Base-by-base conservation (phyloP, 2,888 invertebrate genomes). In the Drosophila pseudotalamancana region DNA sequence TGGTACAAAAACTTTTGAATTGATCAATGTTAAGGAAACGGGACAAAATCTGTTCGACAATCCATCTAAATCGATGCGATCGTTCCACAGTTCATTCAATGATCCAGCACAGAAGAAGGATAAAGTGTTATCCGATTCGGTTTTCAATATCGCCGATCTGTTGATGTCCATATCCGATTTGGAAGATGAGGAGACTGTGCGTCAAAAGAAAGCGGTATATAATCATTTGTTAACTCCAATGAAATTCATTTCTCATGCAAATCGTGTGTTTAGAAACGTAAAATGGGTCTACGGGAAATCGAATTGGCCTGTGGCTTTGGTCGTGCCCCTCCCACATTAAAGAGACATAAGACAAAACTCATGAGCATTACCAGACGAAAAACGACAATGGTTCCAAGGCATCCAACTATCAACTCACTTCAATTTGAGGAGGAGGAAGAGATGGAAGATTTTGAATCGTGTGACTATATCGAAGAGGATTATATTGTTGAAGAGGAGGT, bases 231-330 rank as follows among this genome's bases (percentile, higher is more conserved):
- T n/a, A n/a, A n/a, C n/a, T n/a, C n/a, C n/a, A n/a, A n/a, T n/a
- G n/a, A n/a, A n/a, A n/a, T n/a, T n/a, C n/a, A n/a, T n/a, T n/a
- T n/a, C n/a, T n/a, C n/a, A n/a, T n/a, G n/a, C n/a, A n/a, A n/a
- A n/a, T n/a, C n/a, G n/a, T n/a, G n/a, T n/a, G n/a, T 31, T 6
- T 40, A 79, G 84, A 59, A 56, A 4, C 82, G 79, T 9, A 82
- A 78, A 65, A 60, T 72, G 49, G 78, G 83, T 1, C 51, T 80
- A 0, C 21, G 19, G 3, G 80, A 85, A n/a, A 67, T 78, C 8
- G 62, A 72, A 37, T 32, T 29, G 0, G 48, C 54, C 2, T 77
- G 73, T 25, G 39, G 45, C 11, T 14, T 42, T 8, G 8, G 2
- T 12, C 23, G 4, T 53, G 3, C 4, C 0, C 2, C 9, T 6